Base-by-base conservation (phyloP, 1,140 invertebrate species). In the Bombus terrestris region DNA sequence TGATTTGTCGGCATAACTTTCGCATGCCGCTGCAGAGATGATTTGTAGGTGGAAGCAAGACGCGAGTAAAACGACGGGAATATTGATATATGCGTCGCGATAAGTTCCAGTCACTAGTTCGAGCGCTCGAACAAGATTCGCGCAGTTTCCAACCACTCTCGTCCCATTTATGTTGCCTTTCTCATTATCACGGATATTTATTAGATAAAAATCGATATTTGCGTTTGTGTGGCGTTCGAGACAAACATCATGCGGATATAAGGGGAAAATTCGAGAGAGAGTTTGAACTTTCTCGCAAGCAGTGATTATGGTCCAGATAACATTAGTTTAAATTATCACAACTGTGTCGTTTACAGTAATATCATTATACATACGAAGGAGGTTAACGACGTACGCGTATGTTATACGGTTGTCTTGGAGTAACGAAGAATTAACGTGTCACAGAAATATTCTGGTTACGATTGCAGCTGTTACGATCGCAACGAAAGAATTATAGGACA, bases 1-100 rank as follows among this genome's bases (percentile, higher is more conserved):
- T 83, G 85, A 68, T 32, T 75, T 43, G 64, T 66, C n/a, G 72
- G 84, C 84, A 89, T 89, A 89, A 89, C 88, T 89, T 89, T 89
- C 78, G 64, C 80, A 87, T 37, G 22, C 83, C 68, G 78, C 64
- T 69, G 64, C 71, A 35, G 43, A 81, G 68, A 82, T 89, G 88
- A 89, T 89, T 89, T 89, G 88, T 89, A 80, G 66, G 66, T 62
- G 66, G 80, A 79, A 47, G 74, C 76, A 82, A 89, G 88, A 89
- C 69, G 78, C 80, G 76, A 86, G 85, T 73, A 86, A 86, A 89
- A 89, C 88, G 85, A 37, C 80, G 84, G 41, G 41, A 66, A 74
- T 85, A 85, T 85, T 75, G 79, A 85, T 85, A 85, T 74, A 81
- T 47, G 79, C 59, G 78, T 3, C 28, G 78, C 69, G 78, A 85